Percentiles rank a stretch among this genome's conserved stretches.
Conservation (phyloP, 2,888 invertebrate genomes). For the Zygogramma bicolorata region DNA sequence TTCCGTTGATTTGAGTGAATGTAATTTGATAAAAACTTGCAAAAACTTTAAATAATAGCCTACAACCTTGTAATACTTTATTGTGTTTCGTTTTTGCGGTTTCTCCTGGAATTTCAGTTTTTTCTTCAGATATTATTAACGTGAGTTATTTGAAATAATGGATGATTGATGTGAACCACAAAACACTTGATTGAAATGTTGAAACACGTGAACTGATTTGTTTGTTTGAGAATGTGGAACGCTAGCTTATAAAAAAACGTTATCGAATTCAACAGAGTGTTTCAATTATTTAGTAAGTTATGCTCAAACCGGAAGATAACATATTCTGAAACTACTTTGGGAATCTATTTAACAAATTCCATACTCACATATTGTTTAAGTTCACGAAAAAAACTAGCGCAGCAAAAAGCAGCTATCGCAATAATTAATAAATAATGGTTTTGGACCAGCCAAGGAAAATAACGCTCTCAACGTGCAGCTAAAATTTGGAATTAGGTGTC, state of each 20-base stretch:
- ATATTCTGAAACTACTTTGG: too few species aligned
- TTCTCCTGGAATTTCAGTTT: background rate
- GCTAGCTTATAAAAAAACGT: background rate
- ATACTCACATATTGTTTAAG: too few species aligned
- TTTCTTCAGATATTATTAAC: background rate
- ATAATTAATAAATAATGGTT: too few species aligned
- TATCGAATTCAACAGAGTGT: background rate
- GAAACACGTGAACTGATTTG: background rate
- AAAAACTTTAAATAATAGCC: conserved; percentile 13
- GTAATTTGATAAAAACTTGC: background rate
- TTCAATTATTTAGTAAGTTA: too few species aligned
- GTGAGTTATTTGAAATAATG: background rate
- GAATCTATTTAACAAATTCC: too few species aligned
- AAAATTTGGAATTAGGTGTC: too few species aligned
- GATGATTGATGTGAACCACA: background rate
- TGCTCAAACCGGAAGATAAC: too few species aligned
- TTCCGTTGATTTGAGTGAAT: conserved; percentile 10
- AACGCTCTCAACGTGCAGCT: too few species aligned
- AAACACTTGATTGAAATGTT: background rate
- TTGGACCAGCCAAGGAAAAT: too few species aligned
- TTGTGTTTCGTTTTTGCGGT: conserved; percentile 2
- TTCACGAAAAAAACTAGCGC: too few species aligned
- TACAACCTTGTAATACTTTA: conserved; percentile 10
- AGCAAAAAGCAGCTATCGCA: too few species aligned
- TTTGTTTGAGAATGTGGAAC: background rate